Evolutionary conservation across 2,113 vertebrate genomes (phyloP).

Genomic region (Petrocephalus microphthalmus): DNA sequence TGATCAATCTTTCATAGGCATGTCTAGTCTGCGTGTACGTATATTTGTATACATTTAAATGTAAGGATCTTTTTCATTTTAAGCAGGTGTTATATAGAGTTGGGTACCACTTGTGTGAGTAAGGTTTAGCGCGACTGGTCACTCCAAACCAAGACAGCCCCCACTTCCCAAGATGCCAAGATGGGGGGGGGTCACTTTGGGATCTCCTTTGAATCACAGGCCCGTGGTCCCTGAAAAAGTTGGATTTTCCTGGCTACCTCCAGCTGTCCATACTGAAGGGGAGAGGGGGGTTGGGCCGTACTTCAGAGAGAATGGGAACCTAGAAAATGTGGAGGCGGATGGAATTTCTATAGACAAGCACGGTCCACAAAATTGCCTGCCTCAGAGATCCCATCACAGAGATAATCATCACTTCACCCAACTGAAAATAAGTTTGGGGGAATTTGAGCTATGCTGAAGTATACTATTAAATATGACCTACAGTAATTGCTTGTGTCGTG

Average conservation of each 20-base stretch:
- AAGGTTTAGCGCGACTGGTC: background rate
- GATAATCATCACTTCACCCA: constrained; percentile 8
- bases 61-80: background rate
- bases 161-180: background rate
- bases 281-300: background rate
- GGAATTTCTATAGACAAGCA: background rate
- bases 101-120: background rate
- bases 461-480: constrained; percentile 12
- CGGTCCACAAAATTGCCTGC: background rate
- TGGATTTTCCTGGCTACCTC: background rate
- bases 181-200: background rate
- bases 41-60: background rate
- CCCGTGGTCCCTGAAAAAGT: background rate
- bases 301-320: background rate
- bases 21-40: background rate
- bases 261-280: background rate
- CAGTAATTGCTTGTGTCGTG: background rate
- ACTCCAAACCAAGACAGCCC: background rate
- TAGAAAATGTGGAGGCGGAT: background rate
- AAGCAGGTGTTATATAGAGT: background rate
- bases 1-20: background rate
- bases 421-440: background rate
- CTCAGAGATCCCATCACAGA: background rate
- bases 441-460: background rate
- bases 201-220: no score